phyloP scores from a whole-genome alignment of 2,113 vertebrate species.

The Myocastor coypus region DNA sequence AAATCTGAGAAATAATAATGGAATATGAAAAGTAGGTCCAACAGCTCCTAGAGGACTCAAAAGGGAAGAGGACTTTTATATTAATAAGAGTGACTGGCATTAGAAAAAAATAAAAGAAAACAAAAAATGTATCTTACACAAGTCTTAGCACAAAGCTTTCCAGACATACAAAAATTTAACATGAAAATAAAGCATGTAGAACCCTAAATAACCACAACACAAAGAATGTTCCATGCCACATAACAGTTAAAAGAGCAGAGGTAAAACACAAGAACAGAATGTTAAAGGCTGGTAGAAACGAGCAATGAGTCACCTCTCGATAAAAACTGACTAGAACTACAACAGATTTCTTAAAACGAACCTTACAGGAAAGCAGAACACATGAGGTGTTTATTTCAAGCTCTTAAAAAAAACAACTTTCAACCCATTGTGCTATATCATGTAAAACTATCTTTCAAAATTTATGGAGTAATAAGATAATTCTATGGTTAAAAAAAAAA shows the following conservation, averaged over 20 bases:
- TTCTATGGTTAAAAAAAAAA: not conserved
- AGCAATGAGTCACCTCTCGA: not conserved
- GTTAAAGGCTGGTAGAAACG: not conserved
- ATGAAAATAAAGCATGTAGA: not conserved
- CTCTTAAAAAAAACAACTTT: not conserved
- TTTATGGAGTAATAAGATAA: not conserved
- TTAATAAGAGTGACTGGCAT: not conserved
- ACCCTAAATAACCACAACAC: not conserved
- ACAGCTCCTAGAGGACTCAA: not conserved
- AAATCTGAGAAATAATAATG: not conserved
- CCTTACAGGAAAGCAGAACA: not conserved
- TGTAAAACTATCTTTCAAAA: not conserved
- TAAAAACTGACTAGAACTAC: not conserved
- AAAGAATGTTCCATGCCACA: not conserved
- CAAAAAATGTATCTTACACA: not conserved
- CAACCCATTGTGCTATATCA: not conserved
- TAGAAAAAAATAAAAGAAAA: not conserved
- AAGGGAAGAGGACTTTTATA: too few relatives aligned
- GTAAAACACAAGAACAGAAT: not conserved
- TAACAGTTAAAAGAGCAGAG: not conserved
- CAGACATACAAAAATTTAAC: not conserved
- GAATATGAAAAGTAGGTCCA: not conserved
- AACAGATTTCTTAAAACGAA: not conserved
- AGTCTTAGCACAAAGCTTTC: not conserved
- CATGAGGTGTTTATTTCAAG: not conserved